Evolutionary conservation across 2,797 vertebrate genomes (phyloP), one percentile per base, ranked within the genome.

Genomic region (Bovichtus diacanthus): DNA sequence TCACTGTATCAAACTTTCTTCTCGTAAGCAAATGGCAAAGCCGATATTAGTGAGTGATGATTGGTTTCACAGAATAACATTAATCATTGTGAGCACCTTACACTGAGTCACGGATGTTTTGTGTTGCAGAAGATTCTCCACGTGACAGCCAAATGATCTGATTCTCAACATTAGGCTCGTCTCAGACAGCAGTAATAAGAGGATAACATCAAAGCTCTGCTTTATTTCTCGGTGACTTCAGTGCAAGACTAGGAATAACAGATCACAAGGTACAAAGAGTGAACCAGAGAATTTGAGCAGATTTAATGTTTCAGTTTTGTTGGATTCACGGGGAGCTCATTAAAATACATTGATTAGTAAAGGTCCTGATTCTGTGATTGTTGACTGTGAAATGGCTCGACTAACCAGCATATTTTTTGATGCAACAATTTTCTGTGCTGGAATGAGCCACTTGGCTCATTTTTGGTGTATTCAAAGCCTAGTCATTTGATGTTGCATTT

Each of bases 281-380:
- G 85, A 90, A 90, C 85, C 75, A 84, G 76, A 90, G 84, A 92
- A 89, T 83, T 87, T 85, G 76, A 85, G 90, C 81, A 60, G 85
- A 87, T 90, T 91, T 92, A 86, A 89, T 87, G 84, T 90, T 88
- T 88, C 87, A 80, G 79, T 82, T 88, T 87, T 86, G 91, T 82
- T 61, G 87, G 85, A 91, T 89, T 92, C 90, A 77, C 81, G 59
- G 71, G 67, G 83, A 86, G 72, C 90, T 93, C 90, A 89, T 93
- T 93, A 93, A 90, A 92, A 88, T 74, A 80, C 88, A 90, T 90
- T 90, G 90, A 92, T 94, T 90, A 87, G 87, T 78, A 85, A 83
- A 76, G 79, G 83, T 87, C 76, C 87, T 56, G 86, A 88, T 90
- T 89, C 84, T 88, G 85, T 90, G 87, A 87, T 90, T 92, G 90